Conservation (phyloP, 2,797 vertebrate genomes). For the Pseudocheirus occidentalis region DNA sequence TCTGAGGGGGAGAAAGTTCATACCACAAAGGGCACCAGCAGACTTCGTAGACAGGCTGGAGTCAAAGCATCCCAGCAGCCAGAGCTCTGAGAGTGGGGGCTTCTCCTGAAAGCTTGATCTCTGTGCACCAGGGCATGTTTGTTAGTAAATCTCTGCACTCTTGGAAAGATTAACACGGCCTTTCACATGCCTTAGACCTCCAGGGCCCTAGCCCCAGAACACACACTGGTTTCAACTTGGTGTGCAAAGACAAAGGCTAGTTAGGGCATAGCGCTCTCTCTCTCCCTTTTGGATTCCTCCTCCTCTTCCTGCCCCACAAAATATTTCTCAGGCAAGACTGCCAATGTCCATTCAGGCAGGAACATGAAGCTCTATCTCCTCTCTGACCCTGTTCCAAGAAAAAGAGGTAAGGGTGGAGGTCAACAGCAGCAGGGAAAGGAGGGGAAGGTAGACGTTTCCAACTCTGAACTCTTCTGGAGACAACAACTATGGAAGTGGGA, state of each 20-base stretch:
- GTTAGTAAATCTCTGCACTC: neutral
- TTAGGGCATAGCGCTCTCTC: neutral
- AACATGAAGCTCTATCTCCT: conserved; percentile 3
- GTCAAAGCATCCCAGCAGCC: neutral
- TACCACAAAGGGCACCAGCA: neutral
- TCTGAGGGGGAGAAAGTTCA: neutral
- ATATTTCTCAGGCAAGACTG: conserved; percentile 20
- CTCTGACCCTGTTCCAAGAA: conserved; percentile 1
- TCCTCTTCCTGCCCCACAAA: neutral
- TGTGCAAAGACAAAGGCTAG: neutral
- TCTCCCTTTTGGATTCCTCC: neutral
- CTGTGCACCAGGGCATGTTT: neutral
- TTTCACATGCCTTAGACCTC: conserved; percentile 61
- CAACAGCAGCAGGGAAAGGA: neutral
- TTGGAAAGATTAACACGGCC: conserved; percentile 1
- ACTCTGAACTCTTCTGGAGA: neutral
- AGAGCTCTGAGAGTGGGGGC: neutral
- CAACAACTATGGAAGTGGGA: rapidly evolving
- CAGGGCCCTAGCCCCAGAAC: conserved; percentile 11
- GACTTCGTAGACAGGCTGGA: neutral
- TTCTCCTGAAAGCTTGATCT: neutral
- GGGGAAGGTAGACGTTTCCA: neutral
- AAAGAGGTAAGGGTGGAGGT: neutral
- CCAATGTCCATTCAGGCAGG: neutral
- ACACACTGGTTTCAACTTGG: conserved; percentile 26